Percentiles rank a stretch among this genome's conserved stretches.
phyloP scores from a whole-genome alignment of 37 sponge, comb jelly and placozoan genomes.

The Mnemiopsis leidyi region DNA sequence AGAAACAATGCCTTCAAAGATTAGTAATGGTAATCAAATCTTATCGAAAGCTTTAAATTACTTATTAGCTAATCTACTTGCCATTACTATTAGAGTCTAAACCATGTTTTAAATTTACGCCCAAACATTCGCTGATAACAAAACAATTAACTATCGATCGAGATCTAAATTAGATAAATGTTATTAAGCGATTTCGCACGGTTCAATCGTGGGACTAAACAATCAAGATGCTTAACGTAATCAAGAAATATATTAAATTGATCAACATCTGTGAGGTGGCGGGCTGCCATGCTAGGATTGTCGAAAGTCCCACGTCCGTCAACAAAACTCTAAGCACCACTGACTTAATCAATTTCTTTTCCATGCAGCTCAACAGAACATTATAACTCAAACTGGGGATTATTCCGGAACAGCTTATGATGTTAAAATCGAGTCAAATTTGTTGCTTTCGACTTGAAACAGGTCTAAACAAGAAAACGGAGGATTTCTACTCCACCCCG shows the following conservation, averaged over 20 bases:
- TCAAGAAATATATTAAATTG: background rate
- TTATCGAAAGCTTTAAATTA: background rate
- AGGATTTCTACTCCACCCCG: conserved; percentile 69
- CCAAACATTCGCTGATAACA: background rate
- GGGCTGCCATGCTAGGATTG: background rate
- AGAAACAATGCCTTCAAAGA: background rate
- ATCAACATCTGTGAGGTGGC: background rate
- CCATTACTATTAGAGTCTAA: background rate
- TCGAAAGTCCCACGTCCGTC: background rate
- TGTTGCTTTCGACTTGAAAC: background rate
- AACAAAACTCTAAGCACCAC: background rate
- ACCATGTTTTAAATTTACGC: too few relatives aligned
- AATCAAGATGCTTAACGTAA: background rate
- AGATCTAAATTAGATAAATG: background rate
- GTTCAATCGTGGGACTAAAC: background rate
- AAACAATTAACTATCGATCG: background rate
- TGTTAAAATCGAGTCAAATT: background rate
- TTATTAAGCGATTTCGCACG: background rate
- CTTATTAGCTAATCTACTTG: background rate
- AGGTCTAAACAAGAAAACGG: too few relatives aligned
- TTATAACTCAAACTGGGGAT: background rate
- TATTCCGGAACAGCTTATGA: background rate
- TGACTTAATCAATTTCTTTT: background rate
- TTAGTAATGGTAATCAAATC: background rate
- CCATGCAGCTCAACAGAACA: background rate